Base-by-base conservation (phyloP, 2,888 invertebrate genomes). In the Tipula unca region DNA sequence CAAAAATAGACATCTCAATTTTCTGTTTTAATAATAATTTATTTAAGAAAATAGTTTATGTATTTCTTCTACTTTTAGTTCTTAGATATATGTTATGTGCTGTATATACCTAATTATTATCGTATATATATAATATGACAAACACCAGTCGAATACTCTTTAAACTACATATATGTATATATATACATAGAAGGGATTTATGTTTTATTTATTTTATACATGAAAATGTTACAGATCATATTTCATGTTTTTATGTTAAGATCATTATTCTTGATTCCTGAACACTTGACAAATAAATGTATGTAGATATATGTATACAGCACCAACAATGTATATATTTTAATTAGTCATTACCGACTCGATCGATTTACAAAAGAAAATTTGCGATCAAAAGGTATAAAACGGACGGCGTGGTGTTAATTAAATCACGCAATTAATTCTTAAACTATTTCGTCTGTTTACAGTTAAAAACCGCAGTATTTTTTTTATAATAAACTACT, bases 1-100 rank as follows among this genome's bases (percentile, higher is more conserved):
- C 69, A 69, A 25, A 69, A 69, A 69, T 69, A 69, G 69, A 69
- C 69, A 69, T 69, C 69, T 69, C 69, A 69, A 69, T 69, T 69
- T 69, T 69, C 69, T 69, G 69, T 69, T 69, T 69, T 69, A 69
- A 69, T 69, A 69, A 25, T 69, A 69, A 69, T 69, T 25, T 69
- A 69, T 69, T 69, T 69, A 69, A 69, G 69, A 25, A 69, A 69
- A 69, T 69, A 69, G 69, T 69, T 48, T 69, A 69, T 69, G 69
- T 69, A 69, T 20, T 20, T 69, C 69, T 69, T 69, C 69, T 69
- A 25, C 69, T 69, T 69, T 10, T 69, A n/a, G n/a, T n/a, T n/a
- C n/a, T 25, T 25, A 25, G 8, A 25, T 25, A 48, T 3, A 69
- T 25, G 69, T 69, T 69, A 25, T 69, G 25, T 25, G 25, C 25